Base-by-base conservation (phyloP, 2,797 vertebrate genomes). In the Nyctibius grandis region DNA sequence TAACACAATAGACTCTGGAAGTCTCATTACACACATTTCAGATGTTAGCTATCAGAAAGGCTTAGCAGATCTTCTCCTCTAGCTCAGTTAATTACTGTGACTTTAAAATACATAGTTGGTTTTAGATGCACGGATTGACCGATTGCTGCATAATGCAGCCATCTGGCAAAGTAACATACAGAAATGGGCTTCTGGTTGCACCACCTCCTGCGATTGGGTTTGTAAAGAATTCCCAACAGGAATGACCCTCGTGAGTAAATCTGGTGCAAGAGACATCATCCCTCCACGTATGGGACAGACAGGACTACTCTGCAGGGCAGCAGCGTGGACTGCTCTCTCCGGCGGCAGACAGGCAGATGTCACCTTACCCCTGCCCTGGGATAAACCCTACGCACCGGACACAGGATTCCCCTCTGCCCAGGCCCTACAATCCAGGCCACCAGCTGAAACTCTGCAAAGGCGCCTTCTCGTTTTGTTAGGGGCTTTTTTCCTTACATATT, bases 281-380 rank as follows among this genome's bases (percentile, higher is more conserved):
- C 48, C 48, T 47, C 36, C 9, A 2, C 0, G 3, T 47, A 40
- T 3, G 0, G 1, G 26, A 15, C 19, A 16, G 57, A 5, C 3
- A 0, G 0, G 8, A 44, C 78, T 61, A 8, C 38, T 14, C 48
- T 12, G 1, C 18, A 9, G 8, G 8, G 21, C 1, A 22, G 36
- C 25, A 9, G 53, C 1, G 0, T 3, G 4, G 22, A 4, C 15
- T 6, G 15, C 34, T 38, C 22, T 22, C n/a, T 0, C 1, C 2
- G 8, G 50, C 9, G 6, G 29, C 21, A 14, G 45, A 14, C 10
- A 33, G 26, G 26, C 38, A 64, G 65, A 11, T 26, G 7, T 21
- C 51, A 33, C 53, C 51, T 48, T 3, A 26, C 9, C 70, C 48
- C 56, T 18, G 21, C n/a, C 25, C 15, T 5, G 40, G 25, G 19